These are phyloP conservation scores for Epistrophe eligans DNA, from an alignment of 2,888 invertebrate species.

Conservation along the genomic window DNA sequence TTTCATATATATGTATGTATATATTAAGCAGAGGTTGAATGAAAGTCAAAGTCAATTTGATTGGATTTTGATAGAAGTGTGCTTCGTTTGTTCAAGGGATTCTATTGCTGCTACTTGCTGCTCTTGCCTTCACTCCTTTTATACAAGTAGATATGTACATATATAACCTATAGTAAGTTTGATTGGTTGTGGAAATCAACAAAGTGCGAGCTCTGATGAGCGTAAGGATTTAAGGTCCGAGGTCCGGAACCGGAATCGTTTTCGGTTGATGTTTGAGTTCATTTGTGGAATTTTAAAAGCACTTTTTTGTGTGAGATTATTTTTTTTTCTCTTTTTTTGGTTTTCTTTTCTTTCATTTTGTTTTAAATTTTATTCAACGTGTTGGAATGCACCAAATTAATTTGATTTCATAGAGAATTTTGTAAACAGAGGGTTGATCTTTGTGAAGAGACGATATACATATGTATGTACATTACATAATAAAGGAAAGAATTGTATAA, in stretches of 20 bases:
- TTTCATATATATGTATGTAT: no score
- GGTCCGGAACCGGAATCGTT: conserved; percentile 1
- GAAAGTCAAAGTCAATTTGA: conserved; percentile 57
- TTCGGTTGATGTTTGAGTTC: conserved; percentile 28
- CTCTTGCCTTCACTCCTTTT: not conserved
- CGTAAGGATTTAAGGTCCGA: not conserved
- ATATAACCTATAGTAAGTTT: not conserved
- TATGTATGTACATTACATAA: no score
- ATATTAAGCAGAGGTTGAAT: conserved; percentile 22
- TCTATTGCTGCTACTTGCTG: not conserved
- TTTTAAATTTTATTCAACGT: not conserved
- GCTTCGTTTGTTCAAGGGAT: conserved; percentile 46
- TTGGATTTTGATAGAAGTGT: conserved; percentile 71
- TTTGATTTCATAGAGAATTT: not conserved
- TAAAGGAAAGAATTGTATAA: not conserved
- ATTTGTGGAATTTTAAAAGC: conserved; percentile 27
- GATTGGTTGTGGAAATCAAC: conserved; percentile 40
- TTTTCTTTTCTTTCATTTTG: not conserved
- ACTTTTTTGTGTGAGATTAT: conserved; percentile 15
- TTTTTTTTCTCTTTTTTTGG: not conserved
- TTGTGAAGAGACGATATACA: not conserved
- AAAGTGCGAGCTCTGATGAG: conserved; percentile 14
- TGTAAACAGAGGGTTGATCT: not conserved
- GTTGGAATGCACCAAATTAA: conserved; percentile 13
- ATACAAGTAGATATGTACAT: not conserved